Evolutionary conservation across 30 jellyfish, hydroid and myxozoan species (phyloP), one percentile per base, ranked within the genome.

Genomic region (Mastigias papua): DNA sequence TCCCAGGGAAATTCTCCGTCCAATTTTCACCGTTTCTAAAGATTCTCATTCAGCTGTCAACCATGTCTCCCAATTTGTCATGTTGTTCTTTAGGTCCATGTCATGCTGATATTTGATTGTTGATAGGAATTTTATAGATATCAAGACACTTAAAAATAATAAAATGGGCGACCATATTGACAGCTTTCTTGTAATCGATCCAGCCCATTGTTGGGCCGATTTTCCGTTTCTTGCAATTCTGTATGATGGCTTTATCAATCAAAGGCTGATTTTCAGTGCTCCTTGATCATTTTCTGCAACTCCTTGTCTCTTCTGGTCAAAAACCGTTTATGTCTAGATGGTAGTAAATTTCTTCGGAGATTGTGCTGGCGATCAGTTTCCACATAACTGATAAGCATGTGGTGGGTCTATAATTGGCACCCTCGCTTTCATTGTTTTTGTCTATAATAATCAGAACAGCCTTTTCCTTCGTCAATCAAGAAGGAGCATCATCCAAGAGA

Each of bases 151-250:
- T 27, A 4, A 48, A 20, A n/a, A 77, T 50, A 85, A 54, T 48
- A 49, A 16, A 21, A 77, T 77, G 83, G 81, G 86, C 64, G n/a
- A 49, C 89, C 79, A 58, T 48, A 28, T 77, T 62, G 25, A 49
- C 48, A 49, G 79, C 89, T 77, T 77, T 77, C 42, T 58, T 50
- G 80, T 77, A 77, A 77, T 77, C 89, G 67, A 77, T 77, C 89
- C 89, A 77, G 80, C 71, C 54, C 60, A 58, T 77, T 31, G 78
- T 50, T 34, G 50, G 57, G 21, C 67, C 80, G 89, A 33, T 33
- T 58, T 77, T 25, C 80, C 70, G 60, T 77, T 58, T 77, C 67
- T 58, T 77, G 78, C 61, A 50, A 34, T 58, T 58, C 29, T 34
- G 17, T 58, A 77, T 33, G 89, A 77, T 58, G 21, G 80, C 50